Evolutionary conservation across 2,888 invertebrate species (phyloP).

Genomic region (Mythimna pallens): DNA sequence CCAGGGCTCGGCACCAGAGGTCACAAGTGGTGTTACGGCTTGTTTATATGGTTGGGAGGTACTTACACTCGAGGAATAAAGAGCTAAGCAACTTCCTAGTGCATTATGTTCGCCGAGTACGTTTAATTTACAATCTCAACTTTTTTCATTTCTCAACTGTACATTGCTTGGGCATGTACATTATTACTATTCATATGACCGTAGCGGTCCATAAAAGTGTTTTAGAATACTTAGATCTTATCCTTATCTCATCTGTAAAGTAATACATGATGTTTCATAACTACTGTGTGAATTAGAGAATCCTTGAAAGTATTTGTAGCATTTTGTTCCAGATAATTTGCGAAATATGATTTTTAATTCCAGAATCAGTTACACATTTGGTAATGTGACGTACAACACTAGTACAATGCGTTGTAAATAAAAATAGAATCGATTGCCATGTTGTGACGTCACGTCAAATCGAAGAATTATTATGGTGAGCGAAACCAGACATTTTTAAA

Average conservation of each 20-base stretch:
- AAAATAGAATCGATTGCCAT: too few species aligned
- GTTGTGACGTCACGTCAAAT: too few species aligned
- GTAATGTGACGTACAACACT: not conserved
- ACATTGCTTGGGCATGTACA: not conserved
- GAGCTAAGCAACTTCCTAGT: not conserved
- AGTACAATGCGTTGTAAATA: too few species aligned
- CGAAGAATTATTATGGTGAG: too few species aligned
- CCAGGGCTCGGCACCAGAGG: too few species aligned
- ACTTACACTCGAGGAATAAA: not conserved
- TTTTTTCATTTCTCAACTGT: not conserved
- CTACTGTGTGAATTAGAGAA: slow-evolving; percentile 26
- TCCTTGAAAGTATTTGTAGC: slow-evolving; percentile 46
- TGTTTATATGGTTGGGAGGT: too few species aligned
- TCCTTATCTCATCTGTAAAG: slow-evolving; percentile 5
- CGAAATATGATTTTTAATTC: slow-evolving; percentile 13
- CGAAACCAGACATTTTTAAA: too few species aligned
- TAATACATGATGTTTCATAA: slow-evolving; percentile 33
- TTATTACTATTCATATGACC: not conserved
- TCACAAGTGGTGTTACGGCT: too few species aligned
- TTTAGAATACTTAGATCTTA: slow-evolving; percentile 19
- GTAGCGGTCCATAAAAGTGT: not conserved
- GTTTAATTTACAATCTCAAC: not conserved
- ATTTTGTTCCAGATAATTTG: slow-evolving; percentile 23
- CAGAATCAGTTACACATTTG: not conserved
- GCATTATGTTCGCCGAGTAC: not conserved